These are phyloP conservation scores for Moxostoma hubbsi DNA, from an alignment of 2,797 vertebrate species.

Conservation along the genomic window DNA sequence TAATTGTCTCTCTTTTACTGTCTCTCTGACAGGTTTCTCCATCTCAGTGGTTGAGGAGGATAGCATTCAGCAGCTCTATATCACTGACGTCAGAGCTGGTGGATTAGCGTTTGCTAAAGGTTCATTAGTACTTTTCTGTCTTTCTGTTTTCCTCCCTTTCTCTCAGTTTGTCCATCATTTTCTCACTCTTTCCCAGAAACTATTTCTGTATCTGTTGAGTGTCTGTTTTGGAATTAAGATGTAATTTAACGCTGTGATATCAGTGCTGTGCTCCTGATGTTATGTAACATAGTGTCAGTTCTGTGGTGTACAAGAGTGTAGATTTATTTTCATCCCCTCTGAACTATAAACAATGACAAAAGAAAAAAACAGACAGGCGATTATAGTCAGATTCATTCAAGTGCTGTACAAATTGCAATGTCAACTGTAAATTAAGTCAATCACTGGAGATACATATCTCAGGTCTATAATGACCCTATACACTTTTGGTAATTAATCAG, in stretches of 20 bases:
- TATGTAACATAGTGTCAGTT: slow-evolving; percentile 53
- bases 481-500: too few relatives aligned
- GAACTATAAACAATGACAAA: slow-evolving; percentile 24
- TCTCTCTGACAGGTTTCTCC: slow-evolving; percentile 84
- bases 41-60: slow-evolving; percentile 95
- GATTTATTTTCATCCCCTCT: slow-evolving; percentile 38
- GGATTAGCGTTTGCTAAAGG: slow-evolving; percentile 93
- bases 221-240: not conserved
- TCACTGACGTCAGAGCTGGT: slow-evolving; percentile 88
- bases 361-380: not conserved
- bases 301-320: slow-evolving; percentile 41
- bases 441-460: too few relatives aligned
- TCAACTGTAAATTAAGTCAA: too few relatives aligned
- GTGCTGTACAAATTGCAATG: too few relatives aligned
- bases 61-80: slow-evolving; percentile 87
- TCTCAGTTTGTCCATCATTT: not conserved
- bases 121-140: slow-evolving; percentile 66
- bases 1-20: not conserved
- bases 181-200: too few relatives aligned
- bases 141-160: not conserved
- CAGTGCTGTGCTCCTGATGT: slow-evolving; percentile 27
- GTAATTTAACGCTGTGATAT: slow-evolving; percentile 42
- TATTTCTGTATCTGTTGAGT: too few relatives aligned
- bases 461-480: too few relatives aligned
- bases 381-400: not conserved